Conservation (phyloP, 2,797 vertebrate genomes). For the Propithecus perrieri region DNA sequence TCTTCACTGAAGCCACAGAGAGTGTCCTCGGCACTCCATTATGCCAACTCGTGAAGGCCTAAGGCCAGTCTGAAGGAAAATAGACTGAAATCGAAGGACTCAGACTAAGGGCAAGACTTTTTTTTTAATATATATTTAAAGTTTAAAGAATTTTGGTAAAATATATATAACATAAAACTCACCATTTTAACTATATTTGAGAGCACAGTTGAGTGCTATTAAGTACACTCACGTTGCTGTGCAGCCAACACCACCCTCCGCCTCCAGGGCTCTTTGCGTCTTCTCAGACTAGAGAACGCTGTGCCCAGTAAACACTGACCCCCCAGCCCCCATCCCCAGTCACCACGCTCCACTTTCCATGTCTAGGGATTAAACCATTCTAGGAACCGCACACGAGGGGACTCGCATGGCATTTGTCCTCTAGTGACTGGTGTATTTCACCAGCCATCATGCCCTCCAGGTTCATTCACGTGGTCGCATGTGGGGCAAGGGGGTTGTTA, state of each 20-base stretch:
- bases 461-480: neutral
- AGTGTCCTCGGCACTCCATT: neutral
- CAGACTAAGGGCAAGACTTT: neutral
- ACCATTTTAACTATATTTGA: neutral
- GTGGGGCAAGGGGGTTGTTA: neutral
- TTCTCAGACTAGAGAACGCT: neutral
- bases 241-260: neutral
- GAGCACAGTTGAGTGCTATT: neutral
- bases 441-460: neutral
- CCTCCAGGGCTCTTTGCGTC: neutral
- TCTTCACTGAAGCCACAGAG: neutral
- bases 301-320: neutral
- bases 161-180: neutral
- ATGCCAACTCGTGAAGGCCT: neutral
- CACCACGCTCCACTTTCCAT: neutral
- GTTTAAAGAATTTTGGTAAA: neutral
- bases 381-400: neutral
- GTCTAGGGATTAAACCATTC: neutral
- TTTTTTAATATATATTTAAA: neutral
- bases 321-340: fast-evolving
- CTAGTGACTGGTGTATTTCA: neutral
- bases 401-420: neutral
- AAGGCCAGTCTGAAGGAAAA: neutral
- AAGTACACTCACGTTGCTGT: neutral
- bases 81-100: slow-evolving; percentile 11